These are phyloP conservation scores for Cybosia mesomella DNA, from an alignment of 2,888 invertebrate species.

Conservation along the genomic window DNA sequence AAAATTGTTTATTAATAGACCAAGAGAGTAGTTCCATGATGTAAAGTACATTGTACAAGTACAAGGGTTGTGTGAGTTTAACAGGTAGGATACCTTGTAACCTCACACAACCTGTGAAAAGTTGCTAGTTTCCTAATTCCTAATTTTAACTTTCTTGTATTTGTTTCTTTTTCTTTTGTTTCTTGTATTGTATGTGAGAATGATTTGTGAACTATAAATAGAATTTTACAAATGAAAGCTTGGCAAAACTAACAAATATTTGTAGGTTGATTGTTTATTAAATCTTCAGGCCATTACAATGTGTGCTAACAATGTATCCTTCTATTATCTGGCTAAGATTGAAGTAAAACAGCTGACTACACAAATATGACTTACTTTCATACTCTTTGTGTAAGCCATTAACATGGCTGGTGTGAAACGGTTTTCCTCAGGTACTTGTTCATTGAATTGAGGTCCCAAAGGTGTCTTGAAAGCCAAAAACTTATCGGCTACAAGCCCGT, in stretches of 20 bases:
- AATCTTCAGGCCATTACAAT: neutral
- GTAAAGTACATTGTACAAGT: no score
- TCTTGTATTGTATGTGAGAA: neutral
- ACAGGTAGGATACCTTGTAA: no score
- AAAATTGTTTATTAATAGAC: no score
- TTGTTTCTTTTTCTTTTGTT: neutral
- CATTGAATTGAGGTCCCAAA: constrained; percentile 92
- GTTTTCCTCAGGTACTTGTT: constrained; percentile 93
- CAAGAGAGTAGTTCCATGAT: no score
- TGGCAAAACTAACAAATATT: constrained; percentile 9
- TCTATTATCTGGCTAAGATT: neutral
- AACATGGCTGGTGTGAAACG: constrained; percentile 96
- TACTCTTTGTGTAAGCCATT: constrained; percentile 91
- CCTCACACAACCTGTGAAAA: no score
- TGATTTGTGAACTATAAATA: constrained; percentile 36
- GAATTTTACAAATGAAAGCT: constrained; percentile 28
- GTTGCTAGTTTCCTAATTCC: no score
- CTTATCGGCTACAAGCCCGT: constrained; percentile 90
- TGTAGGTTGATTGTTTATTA: neutral
- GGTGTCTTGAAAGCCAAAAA: constrained; percentile 99
- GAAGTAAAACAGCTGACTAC: constrained; percentile 18
- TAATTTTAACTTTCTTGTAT: no score
- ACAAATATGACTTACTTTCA: constrained; percentile 87
- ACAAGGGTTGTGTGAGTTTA: no score
- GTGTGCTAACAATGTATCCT: neutral